A percentile compares a stretch with the other conserved stretches of the same genome.
Conservation (phyloP, 2,888 invertebrate genomes). For the Hirtodrosophila alboralis region DNA sequence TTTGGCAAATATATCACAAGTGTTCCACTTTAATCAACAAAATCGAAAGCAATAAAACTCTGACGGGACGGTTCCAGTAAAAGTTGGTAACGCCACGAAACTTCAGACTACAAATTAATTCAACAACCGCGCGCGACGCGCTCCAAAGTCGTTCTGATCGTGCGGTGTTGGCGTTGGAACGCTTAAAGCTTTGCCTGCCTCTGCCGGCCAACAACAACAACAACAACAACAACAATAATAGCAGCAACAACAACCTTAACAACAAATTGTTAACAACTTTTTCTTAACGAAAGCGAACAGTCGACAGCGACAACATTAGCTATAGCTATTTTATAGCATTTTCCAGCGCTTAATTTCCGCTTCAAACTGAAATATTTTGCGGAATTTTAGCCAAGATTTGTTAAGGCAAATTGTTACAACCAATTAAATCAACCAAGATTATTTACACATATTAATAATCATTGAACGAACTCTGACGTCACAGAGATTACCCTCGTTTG, state of each 20-base stretch:
- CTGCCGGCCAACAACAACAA: conserved; percentile 37
- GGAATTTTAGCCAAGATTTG: conserved; percentile 26
- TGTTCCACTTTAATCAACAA: conserved; percentile 41
- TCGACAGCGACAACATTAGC: conserved; percentile 16
- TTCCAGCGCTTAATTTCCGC: conserved; percentile 57
- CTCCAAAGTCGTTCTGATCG: conserved; percentile 82
- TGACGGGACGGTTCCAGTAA: conserved; percentile 9
- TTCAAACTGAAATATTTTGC: conserved; percentile 52
- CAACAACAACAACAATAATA: conserved; percentile 30
- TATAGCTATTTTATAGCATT: conserved; percentile 14
- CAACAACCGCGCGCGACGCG: conserved; percentile 77
- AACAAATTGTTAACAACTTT: conserved; percentile 69
- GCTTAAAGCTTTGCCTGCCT: conserved; percentile 76
- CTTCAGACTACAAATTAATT: conserved; percentile 32
- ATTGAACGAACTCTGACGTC: conserved; percentile 43
- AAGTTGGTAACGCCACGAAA: conserved; percentile 23
- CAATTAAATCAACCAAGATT: conserved; percentile 30
- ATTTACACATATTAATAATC: conserved; percentile 17
- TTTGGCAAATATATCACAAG: conserved; percentile 13
- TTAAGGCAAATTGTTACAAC: conserved; percentile 19
- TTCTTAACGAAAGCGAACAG: conserved; percentile 65
- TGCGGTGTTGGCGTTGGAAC: conserved; percentile 60
- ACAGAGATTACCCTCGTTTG: conserved; percentile 20
- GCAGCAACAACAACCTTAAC: conserved; percentile 41
- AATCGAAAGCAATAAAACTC: too few relatives aligned